Evolutionary conservation across 2,888 invertebrate species (phyloP).

Genomic region (Philopedon plagiatum): DNA sequence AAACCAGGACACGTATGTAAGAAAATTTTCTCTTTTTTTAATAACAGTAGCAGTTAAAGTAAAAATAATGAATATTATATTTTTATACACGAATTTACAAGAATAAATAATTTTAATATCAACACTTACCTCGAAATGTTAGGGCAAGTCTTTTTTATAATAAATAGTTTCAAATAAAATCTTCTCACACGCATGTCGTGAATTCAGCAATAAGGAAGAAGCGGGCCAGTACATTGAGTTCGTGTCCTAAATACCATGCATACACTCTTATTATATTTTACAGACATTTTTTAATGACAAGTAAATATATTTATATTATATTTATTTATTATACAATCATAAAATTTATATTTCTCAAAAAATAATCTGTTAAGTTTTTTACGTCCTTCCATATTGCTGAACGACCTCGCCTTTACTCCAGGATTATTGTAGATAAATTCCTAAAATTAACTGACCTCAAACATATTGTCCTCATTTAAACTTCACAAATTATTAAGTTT

Average conservation of each 20-base stretch:
- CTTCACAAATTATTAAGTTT: too few species aligned
- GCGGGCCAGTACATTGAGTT: slow-evolving; percentile 62
- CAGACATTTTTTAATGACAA: slow-evolving; percentile 64
- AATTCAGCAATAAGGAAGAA: slow-evolving; percentile 69
- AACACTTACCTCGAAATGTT: slow-evolving; percentile 57
- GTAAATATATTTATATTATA: slow-evolving; percentile 64
- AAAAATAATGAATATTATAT: slow-evolving; percentile 60
- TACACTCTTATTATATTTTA: slow-evolving; percentile 65
- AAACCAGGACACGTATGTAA: slow-evolving; percentile 62
- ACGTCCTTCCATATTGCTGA: slow-evolving; percentile 67
- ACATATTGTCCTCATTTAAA: slow-evolving; percentile 46
- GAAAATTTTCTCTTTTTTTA: slow-evolving; percentile 51
- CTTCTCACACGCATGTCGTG: slow-evolving; percentile 62
- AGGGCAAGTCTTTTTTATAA: slow-evolving; percentile 55
- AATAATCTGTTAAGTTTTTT: slow-evolving; percentile 66
- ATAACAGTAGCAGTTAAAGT: slow-evolving; percentile 16
- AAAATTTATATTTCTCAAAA: slow-evolving; percentile 68
- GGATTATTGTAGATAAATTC: slow-evolving; percentile 68
- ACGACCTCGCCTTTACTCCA: slow-evolving; percentile 67
- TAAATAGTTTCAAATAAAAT: slow-evolving; percentile 59
- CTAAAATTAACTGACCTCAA: slow-evolving; percentile 62
- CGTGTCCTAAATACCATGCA: slow-evolving; percentile 65
- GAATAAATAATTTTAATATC: slow-evolving; percentile 64
- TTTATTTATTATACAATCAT: slow-evolving; percentile 61
- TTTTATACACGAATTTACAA: slow-evolving; percentile 63